Conservation (phyloP, 2,797 vertebrate species). For the Dallia pectoralis region DNA sequence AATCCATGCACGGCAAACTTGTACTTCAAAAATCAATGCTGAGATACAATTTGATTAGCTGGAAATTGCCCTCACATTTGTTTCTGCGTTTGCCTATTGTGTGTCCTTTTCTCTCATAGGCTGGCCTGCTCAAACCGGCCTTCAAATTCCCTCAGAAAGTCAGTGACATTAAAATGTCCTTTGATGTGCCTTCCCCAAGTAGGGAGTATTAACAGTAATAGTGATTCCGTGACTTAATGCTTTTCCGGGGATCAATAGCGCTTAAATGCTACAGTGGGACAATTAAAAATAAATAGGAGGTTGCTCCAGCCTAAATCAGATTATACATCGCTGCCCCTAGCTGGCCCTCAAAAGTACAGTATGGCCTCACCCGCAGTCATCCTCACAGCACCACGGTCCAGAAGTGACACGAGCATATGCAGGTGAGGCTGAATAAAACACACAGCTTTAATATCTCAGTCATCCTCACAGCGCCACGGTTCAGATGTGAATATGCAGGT, state of each 20-base stretch:
- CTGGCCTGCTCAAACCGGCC: conserved; percentile 84
- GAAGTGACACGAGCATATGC: conserved; percentile 76
- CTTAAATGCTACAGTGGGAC: conserved; percentile 99
- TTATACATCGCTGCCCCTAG: conserved; percentile 79
- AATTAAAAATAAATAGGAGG: conserved; percentile 98
- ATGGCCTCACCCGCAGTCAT: conserved; percentile 77
- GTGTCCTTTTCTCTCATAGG: conserved; percentile 99
- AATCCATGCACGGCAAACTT: conserved; percentile 86
- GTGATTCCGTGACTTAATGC: conserved; percentile 97
- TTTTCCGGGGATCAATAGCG: conserved; percentile 98
- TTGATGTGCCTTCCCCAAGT: conserved; percentile 99
- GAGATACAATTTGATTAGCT: conserved; percentile 92
- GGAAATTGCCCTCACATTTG: conserved; percentile 93
- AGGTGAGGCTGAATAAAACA: conserved; percentile 71
- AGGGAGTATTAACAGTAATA: conserved; percentile 98
- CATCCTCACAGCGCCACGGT: conserved; percentile 72
- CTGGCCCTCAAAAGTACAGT: conserved; percentile 85
- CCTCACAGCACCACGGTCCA: conserved; percentile 71
- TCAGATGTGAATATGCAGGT: conserved; percentile 78
- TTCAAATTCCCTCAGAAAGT: conserved; percentile 99
- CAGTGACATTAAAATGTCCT: conserved; percentile 99
- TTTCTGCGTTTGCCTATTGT: conserved; percentile 90
- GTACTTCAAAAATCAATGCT: conserved; percentile 88
- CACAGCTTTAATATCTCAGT: conserved; percentile 63
- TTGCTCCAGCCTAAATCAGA: conserved; percentile 85